Conservation (phyloP, 2,113 vertebrate genomes). For the Phoxinus phoxinus region DNA sequence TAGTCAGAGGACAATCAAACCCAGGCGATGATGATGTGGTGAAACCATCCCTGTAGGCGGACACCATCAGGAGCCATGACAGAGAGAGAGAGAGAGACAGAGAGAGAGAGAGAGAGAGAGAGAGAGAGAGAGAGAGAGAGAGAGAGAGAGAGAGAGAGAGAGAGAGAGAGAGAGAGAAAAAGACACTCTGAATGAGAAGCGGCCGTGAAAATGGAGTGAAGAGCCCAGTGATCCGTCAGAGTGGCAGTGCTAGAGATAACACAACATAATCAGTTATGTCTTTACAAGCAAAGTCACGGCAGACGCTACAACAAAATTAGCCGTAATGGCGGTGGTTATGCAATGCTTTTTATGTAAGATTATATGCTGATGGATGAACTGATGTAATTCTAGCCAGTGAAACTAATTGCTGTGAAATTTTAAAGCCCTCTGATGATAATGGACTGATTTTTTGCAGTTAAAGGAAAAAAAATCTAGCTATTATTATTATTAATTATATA, state of each 20-base stretch:
- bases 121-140: not conserved
- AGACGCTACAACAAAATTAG: slow-evolving; percentile 46
- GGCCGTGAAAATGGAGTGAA: slow-evolving; percentile 43
- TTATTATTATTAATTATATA: not conserved
- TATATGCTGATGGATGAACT: slow-evolving; percentile 51
- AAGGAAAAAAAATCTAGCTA: not conserved
- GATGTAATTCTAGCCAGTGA: slow-evolving; percentile 44
- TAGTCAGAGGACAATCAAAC: slow-evolving; percentile 68
- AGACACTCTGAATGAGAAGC: slow-evolving; percentile 40
- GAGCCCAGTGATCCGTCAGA: slow-evolving; percentile 39
- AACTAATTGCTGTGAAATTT: slow-evolving; percentile 54
- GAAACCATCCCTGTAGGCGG: slow-evolving; percentile 61
- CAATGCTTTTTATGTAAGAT: slow-evolving; percentile 46
- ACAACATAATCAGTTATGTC: slow-evolving; percentile 7
- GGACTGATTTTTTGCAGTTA: not conserved
- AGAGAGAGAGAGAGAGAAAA: not conserved
- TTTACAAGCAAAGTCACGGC: slow-evolving; percentile 16
- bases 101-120: not conserved
- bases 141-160: slow-evolving; percentile 56
- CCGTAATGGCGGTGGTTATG: slow-evolving; percentile 26
- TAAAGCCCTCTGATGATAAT: slow-evolving; percentile 32
- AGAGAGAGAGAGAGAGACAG: slow-evolving; percentile 57
- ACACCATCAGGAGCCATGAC: slow-evolving; percentile 57
- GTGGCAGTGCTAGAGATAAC: slow-evolving; percentile 17
- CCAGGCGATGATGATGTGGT: slow-evolving; percentile 49